Evolutionary conservation across 1,140 invertebrate species (phyloP).

Genomic region (Oreohelix idahoensis): DNA sequence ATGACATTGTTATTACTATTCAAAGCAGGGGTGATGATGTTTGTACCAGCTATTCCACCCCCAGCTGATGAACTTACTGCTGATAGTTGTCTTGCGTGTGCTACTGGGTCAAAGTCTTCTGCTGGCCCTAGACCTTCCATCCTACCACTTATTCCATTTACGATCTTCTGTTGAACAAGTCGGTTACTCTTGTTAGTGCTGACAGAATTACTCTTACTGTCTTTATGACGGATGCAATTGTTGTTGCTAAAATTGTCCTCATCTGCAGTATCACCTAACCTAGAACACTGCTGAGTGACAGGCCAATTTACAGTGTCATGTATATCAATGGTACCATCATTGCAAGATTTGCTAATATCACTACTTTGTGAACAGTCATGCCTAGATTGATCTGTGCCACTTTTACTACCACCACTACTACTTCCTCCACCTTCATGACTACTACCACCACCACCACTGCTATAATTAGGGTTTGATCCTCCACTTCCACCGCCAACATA

Average conservation of each 20-base stretch:
- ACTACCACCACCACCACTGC: conserved; percentile 5
- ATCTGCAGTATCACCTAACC: too few relatives aligned
- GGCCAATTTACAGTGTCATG: background rate
- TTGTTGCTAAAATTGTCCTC: too few relatives aligned
- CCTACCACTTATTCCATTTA: background rate
- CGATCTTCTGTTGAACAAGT: background rate
- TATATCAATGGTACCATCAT: background rate
- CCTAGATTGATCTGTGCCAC: conserved; percentile 17
- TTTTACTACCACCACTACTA: conserved; percentile 13
- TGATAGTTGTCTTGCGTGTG: conserved; percentile 29
- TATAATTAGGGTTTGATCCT: conserved; percentile 5
- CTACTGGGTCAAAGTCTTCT: conserved; percentile 41
- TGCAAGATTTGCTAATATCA: background rate
- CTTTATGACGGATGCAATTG: too few relatives aligned
- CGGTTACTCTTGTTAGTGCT: background rate
- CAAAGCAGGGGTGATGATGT: background rate
- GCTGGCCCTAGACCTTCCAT: background rate
- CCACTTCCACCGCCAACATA: conserved; percentile 40
- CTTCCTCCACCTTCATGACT: conserved; percentile 27
- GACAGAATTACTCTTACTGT: background rate
- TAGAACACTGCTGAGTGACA: too few relatives aligned
- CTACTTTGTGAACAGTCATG: background rate
- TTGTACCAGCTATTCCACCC: background rate
- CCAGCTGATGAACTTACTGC: background rate
- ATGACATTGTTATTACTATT: background rate